Evolutionary conservation across 2,888 invertebrate genomes (phyloP), one percentile per base, ranked within the genome.

Genomic region (Hirtodrosophila histrioides): DNA sequence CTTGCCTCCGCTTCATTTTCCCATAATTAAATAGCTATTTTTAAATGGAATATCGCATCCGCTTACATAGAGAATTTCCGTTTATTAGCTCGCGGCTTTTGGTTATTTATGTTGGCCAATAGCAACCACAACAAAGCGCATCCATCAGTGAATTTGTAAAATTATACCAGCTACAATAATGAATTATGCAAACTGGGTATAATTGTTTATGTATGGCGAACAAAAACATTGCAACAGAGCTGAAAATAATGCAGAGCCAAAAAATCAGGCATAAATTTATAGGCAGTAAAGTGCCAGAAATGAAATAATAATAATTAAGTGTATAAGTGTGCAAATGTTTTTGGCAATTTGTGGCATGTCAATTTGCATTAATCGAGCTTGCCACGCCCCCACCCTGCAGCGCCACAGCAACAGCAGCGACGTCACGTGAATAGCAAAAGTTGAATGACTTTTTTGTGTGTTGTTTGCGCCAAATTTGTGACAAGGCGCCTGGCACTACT

Each of bases 381-480:
- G 61, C 56, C 73, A 58, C 53, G 61, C 67, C 56, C 49, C 23
- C 8, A 35, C 17, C 45, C 53, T n/a, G n/a, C n/a, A n/a, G n/a
- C n/a, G n/a, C n/a, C n/a, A n/a, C 27, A 36, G 37, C 6, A n/a
- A 40, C 61, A 46, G 43, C 61, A 56, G 11, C 43, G 36, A 37
- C 41, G 50, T 64, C 50, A 55, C 65, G 58, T 56, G 67, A 78
- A 63, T 63, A 54, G 63, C 67, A 9, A 82, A 73, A 82, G 82
- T 82, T 82, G 84, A 87, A 86, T 85, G 82, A 87, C 82, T 78
- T 85, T 87, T 86, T 79, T 74, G 27, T 69, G 46, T 73, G 61
- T 66, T 78, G 54, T 35, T 46, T 78, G 57, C 33, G 49, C 43
- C 67, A 61, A 56, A 62, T 63, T 43, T 56, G 37, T 56, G 35